Conservation (phyloP, 1,140 invertebrate genomes). For the Teleopsis dalmanni region DNA sequence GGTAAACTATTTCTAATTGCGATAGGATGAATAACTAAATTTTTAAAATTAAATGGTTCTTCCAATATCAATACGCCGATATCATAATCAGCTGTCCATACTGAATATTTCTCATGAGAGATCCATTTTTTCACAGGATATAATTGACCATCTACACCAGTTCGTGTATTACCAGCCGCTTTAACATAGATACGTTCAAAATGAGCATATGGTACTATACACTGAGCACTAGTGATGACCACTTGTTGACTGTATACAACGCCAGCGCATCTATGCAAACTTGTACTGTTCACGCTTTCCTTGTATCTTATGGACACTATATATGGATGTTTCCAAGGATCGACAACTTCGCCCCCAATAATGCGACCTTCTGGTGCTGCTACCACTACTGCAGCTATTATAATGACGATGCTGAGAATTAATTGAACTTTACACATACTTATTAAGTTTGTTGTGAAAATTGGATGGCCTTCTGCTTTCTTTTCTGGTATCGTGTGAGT, state of each 20-base stretch:
- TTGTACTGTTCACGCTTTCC: background rate
- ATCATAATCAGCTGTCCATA: conserved; percentile 49
- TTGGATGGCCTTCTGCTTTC: too few species aligned
- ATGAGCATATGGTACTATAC: conserved; percentile 14
- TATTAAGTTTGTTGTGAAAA: too few species aligned
- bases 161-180: conserved; percentile 26
- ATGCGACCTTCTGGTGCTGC: conserved; percentile 14
- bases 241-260: conserved; percentile 23
- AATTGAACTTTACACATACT: too few species aligned
- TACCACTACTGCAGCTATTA: background rate
- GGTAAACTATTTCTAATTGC: conserved; percentile 19
- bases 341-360: conserved; percentile 24
- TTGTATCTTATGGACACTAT: conserved; percentile 28
- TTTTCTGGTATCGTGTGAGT: too few species aligned
- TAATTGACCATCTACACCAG: conserved; percentile 38
- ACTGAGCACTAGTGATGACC: conserved; percentile 30
- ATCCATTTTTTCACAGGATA: conserved; percentile 41
- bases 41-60: conserved; percentile 20
- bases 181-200: conserved; percentile 22
- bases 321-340: conserved; percentile 34
- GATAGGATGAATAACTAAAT: conserved; percentile 18
- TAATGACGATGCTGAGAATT: too few species aligned
- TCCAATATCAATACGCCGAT: conserved; percentile 49
- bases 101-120: conserved; percentile 46
- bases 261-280: conserved; percentile 32